Evolutionary conservation across 2,113 vertebrate genomes (phyloP), one percentile per base, ranked within the genome.

Genomic region (Tragelaphus buxtoni): DNA sequence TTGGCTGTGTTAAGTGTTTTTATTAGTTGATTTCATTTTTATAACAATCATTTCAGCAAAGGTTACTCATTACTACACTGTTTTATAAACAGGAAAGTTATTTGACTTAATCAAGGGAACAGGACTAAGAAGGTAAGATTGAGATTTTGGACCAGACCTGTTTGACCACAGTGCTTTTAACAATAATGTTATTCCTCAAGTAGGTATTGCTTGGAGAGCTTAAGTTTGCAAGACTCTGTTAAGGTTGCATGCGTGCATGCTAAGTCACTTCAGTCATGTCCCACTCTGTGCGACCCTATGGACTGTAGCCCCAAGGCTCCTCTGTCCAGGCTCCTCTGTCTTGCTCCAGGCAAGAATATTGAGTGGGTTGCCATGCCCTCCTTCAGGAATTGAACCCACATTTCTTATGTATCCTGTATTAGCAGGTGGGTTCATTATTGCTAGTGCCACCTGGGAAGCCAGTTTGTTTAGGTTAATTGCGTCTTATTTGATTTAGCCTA

Each of bases 21-120:
- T 47, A 89, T 82, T 69, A 53, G 81, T 91, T 93, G 7, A 76
- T 49, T 95, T 84, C 63, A 72, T 90, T 95, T 96, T 91, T 24
- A 56, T 56, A 56, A 90, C 18, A 93, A 76, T 42, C 22, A 47
- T 96, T 95, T 85, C 55, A 86, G 20, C 26, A 94, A 83, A 81
- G 24, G 22, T 74, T 42, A 74, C 39, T 74, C 26, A 63, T 81
- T 53, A 83, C 32, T 93, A 2, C 79, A 22, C 53, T 26, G 47
- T 77, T 55, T 93, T 58, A 94, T 85, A 82, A 93, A 93, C 49
- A 91, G 61, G 24, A 20, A 74, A 79, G 11, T 85, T 56, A 53
- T 42, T 69, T 39, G 18, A 49, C 14, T 76, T 93, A 95, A 85
- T 86, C n/a, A 89, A 90, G 58, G 42, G 8, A 61, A 90, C 4